A percentile compares a stretch with the other conserved stretches of the same genome.
These are phyloP conservation scores for Sternotherus odoratus DNA, from an alignment of 2,797 vertebrate genomes.

Conservation along the genomic window DNA sequence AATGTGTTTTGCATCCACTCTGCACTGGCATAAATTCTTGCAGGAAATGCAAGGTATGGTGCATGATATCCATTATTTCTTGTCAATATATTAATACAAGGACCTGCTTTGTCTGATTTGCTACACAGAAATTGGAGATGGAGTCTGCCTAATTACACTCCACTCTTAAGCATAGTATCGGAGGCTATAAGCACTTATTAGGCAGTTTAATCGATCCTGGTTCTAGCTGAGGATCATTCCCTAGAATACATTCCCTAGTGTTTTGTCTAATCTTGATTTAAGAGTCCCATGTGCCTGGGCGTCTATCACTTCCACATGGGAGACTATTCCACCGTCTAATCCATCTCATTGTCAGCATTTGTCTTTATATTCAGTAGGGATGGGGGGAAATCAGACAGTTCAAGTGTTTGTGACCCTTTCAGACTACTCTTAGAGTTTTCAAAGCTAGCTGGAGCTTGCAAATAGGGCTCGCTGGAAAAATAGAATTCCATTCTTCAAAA, in stretches of 20 bases:
- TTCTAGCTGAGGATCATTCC: background rate
- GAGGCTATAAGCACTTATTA: background rate
- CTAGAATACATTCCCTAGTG: background rate
- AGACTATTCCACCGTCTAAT: background rate
- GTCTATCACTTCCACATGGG: background rate
- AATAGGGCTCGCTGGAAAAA: background rate
- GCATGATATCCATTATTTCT: background rate
- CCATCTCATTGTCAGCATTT: background rate
- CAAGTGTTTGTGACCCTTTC: background rate
- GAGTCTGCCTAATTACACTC: background rate
- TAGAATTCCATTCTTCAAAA: background rate
- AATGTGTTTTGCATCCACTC: background rate
- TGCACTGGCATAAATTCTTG: background rate
- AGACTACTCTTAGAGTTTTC: background rate
- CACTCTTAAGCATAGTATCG: background rate
- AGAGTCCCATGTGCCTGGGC: background rate
- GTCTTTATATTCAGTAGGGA: background rate
- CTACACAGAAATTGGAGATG: background rate
- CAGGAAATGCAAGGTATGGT: background rate
- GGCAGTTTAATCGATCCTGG: background rate
- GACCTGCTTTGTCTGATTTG: background rate
- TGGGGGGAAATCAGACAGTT: background rate
- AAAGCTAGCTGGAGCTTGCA: background rate
- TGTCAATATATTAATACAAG: background rate
- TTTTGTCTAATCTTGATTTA: background rate